Evolutionary conservation across 2,888 invertebrate species (phyloP), one percentile per base, ranked within the genome.

Genomic region (Resseliella maxima): DNA sequence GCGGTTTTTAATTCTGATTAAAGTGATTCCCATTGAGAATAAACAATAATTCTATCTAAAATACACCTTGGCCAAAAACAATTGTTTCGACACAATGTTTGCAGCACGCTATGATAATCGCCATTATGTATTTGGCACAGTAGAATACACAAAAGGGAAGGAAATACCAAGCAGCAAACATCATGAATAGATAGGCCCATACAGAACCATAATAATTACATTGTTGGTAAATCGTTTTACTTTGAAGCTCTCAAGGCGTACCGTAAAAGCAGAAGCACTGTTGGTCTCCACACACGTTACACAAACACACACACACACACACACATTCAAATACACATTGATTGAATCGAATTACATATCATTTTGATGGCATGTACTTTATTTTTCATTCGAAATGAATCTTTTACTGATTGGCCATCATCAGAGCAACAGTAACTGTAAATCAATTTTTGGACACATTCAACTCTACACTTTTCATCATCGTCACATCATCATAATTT

Each of bases 271-370:
- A 59, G 31, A 35, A 31, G 72, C 31, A 72, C 27, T 31, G 12
- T 72, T n/a, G 24, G 24, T 72, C 31, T 31, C 31, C 31, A 1
- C 31, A 31, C n/a, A n/a, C n/a, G n/a, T n/a, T n/a, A n/a, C n/a
- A n/a, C n/a, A n/a, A n/a, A n/a, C n/a, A n/a, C 2, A 50, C 46
- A 50, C 2, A 18, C 46, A 50, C 46, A 41, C 41, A 41, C 12
- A 41, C 41, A 41, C 41, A 41, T 41, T 5, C 8, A 45, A 50
- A 21, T 6, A 2, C n/a, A 12, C 27, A 72, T 31, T 72, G 72
- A 72, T 72, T 72, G 72, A 72, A 31, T 72, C 15, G 72, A 72
- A 72, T 72, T 72, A 72, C 72, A 72, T 72, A 72, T 72, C 59
- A 59, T 59, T 59, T 27, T 59, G 72, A 72, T 31, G 72, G 72